Evolutionary conservation across 2,888 invertebrate species (phyloP).

Genomic region (Crematogaster levior): DNA sequence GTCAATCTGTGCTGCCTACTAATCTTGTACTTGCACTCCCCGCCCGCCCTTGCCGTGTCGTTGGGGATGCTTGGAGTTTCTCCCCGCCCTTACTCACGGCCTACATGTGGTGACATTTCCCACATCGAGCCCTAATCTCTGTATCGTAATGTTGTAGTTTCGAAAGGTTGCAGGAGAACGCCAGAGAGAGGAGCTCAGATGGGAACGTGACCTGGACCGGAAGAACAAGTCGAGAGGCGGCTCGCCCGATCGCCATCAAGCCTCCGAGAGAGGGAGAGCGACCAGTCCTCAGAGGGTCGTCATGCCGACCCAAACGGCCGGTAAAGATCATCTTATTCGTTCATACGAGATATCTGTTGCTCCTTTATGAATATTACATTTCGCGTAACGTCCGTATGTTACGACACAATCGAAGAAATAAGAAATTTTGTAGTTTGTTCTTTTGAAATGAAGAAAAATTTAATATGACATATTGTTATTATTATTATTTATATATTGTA

Average conservation of each 20-base stretch:
- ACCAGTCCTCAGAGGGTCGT: constrained; percentile 81
- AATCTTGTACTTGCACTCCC: constrained; percentile 39
- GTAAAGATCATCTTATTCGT: constrained; percentile 65
- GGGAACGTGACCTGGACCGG: constrained; percentile 85
- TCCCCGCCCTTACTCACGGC: constrained; percentile 60
- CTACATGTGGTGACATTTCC: constrained; percentile 81
- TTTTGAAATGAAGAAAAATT: background rate
- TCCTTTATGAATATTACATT: background rate
- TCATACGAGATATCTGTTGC: constrained; percentile 7
- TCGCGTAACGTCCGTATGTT: background rate
- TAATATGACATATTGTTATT: background rate
- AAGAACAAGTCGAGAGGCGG: constrained; percentile 84
- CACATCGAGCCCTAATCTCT: constrained; percentile 80
- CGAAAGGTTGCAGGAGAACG: constrained; percentile 86
- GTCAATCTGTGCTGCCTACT: constrained; percentile 37
- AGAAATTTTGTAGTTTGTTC: background rate
- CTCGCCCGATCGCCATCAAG: constrained; percentile 83
- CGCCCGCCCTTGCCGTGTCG: constrained; percentile 37
- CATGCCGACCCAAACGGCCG: constrained; percentile 66
- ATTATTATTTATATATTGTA: background rate
- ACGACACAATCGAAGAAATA: background rate
- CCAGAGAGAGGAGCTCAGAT: constrained; percentile 82
- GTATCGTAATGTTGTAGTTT: constrained; percentile 84
- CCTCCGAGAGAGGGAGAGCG: constrained; percentile 84
- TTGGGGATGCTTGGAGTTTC: constrained; percentile 36